Evolutionary conservation across 2,888 invertebrate species (phyloP).

Genomic region (Drosophila vallismaia): DNA sequence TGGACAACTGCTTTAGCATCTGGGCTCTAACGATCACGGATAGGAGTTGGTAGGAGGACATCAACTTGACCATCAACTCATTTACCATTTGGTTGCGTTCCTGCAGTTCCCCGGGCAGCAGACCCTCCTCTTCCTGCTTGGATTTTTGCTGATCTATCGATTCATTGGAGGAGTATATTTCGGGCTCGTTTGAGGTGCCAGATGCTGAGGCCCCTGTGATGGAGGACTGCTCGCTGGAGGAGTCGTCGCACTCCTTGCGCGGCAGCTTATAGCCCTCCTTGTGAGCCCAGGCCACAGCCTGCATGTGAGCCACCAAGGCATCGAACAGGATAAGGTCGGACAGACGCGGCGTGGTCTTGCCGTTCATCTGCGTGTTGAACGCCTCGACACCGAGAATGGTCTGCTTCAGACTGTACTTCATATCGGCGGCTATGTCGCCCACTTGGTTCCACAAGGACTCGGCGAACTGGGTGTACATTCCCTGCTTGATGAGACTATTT

Average conservation of each 20-base stretch:
- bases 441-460: slow-evolving; percentile 83
- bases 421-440: slow-evolving; percentile 82
- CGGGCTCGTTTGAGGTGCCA: slow-evolving; percentile 56
- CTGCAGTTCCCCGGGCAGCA: slow-evolving; percentile 49
- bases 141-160: slow-evolving; percentile 72
- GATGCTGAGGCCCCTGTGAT: slow-evolving; percentile 39
- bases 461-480: slow-evolving; percentile 91
- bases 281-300: slow-evolving; percentile 82
- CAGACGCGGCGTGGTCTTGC: slow-evolving; percentile 82
- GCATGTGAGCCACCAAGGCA: slow-evolving; percentile 82
- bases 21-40: slow-evolving; percentile 78
- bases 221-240: slow-evolving; percentile 43
- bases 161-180: slow-evolving; percentile 72
- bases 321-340: slow-evolving; percentile 82
- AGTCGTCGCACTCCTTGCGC: slow-evolving; percentile 61
- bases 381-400: slow-evolving; percentile 81
- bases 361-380: slow-evolving; percentile 79
- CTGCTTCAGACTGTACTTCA: slow-evolving; percentile 81
- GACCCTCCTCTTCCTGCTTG: slow-evolving; percentile 48
- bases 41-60: slow-evolving; percentile 79
- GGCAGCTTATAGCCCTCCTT: slow-evolving; percentile 80
- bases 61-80: slow-evolving; percentile 78
- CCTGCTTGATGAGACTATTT: slow-evolving; percentile 93
- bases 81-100: slow-evolving; percentile 74
- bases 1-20: slow-evolving; percentile 81